Evolutionary conservation across 2,113 vertebrate species (phyloP).

Genomic region (Archocentrus centrarchus): DNA sequence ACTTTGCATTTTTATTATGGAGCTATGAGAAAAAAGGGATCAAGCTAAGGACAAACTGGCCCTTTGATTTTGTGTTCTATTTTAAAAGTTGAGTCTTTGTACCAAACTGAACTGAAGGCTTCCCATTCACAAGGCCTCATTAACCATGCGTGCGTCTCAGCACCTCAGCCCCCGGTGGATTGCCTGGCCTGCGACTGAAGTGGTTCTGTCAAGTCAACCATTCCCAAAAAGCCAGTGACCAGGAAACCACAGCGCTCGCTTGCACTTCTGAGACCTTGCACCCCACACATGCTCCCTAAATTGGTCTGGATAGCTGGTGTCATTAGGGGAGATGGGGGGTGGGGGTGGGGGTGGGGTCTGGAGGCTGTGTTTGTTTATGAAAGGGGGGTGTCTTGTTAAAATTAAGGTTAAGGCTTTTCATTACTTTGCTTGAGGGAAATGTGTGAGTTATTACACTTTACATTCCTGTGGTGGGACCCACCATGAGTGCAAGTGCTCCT

Average conservation of each 20-base stretch:
- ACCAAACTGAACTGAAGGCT: constrained; percentile 8
- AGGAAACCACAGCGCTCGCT: constrained; percentile 67
- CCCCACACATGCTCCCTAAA: constrained; percentile 56
- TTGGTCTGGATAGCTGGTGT: constrained; percentile 28
- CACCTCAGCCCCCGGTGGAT: constrained; percentile 23
- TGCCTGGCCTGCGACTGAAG: constrained; percentile 37
- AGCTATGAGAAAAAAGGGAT: not conserved
- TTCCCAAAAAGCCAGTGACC: constrained; percentile 64
- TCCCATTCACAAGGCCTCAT: not conserved
- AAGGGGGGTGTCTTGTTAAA: constrained; percentile 59
- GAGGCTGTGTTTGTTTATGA: constrained; percentile 56
- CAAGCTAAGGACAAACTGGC: not conserved
- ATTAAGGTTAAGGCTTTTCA: constrained; percentile 59
- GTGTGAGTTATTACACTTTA: constrained; percentile 64
- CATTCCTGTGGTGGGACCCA: constrained; percentile 68
- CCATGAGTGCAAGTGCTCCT: constrained; percentile 44
- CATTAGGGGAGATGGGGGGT: constrained; percentile 23
- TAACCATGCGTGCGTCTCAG: constrained; percentile 29
- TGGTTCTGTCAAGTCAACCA: constrained; percentile 69
- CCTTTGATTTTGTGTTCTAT: not conserved
- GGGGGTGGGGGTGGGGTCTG: not conserved
- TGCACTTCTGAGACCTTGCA: constrained; percentile 57
- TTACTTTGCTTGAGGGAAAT: constrained; percentile 46
- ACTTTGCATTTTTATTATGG: constrained; percentile 2
- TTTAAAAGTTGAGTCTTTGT: not conserved